These are phyloP conservation scores for Empis livida DNA, from an alignment of 2,888 invertebrate genomes.

Conservation along the genomic window DNA sequence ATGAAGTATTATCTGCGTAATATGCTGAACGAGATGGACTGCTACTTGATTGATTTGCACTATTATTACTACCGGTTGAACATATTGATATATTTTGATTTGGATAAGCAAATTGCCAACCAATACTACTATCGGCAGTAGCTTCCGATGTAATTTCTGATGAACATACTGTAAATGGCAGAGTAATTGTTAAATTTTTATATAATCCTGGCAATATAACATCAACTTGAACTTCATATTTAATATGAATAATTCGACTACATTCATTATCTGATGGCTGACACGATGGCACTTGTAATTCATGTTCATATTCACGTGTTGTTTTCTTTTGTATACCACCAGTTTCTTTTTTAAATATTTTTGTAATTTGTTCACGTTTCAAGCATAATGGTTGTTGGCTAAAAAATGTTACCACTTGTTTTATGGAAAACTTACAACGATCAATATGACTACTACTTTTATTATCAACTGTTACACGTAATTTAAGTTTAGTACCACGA, in stretches of 20 bases:
- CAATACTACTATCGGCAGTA: conserved; percentile 11
- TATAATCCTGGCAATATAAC: conserved; percentile 32
- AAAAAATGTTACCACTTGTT: conserved; percentile 27
- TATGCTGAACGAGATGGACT: conserved; percentile 30
- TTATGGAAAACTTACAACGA: conserved; percentile 29
- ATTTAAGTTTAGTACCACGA: conserved; percentile 26
- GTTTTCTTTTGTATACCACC: conserved; percentile 33
- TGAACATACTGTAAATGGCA: conserved; percentile 29
- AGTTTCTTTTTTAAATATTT: conserved; percentile 31
- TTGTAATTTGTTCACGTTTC: conserved; percentile 26
- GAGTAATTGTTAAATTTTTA: conserved; percentile 29
- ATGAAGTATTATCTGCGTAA: conserved; percentile 28
- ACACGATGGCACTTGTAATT: conserved; percentile 28
- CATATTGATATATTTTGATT: conserved; percentile 23
- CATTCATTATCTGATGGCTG: conserved; percentile 26
- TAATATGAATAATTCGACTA: conserved; percentile 27
- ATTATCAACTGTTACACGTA: conserved; percentile 32
- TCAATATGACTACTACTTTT: conserved; percentile 32
- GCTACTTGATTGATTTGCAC: conserved; percentile 18
- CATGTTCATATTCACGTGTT: conserved; percentile 33
- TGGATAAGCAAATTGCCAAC: conserved; percentile 21
- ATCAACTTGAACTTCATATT: conserved; percentile 31
- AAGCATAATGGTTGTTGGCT: conserved; percentile 27
- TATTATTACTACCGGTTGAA: conserved; percentile 10
- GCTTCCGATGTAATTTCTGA: conserved; percentile 18